Evolutionary conservation across 2,113 vertebrate genomes (phyloP), one percentile per base, ranked within the genome.

Genomic region (Gnathonemus echidnorhynchus): DNA sequence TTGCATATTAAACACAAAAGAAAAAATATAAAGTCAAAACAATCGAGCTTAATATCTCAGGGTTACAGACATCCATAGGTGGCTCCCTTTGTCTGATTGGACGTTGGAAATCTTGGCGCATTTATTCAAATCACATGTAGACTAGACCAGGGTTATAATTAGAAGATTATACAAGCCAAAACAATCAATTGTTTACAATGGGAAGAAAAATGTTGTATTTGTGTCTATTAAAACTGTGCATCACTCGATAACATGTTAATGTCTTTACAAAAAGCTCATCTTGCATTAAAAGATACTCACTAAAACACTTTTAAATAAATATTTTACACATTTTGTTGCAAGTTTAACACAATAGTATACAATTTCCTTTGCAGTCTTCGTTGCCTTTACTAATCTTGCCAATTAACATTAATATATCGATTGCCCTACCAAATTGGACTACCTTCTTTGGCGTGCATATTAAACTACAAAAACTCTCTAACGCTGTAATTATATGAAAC

Each of bases 231-330:
- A 46, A 48, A 46, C 42, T 46, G 39, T 84, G 21, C 83, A 42
- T 80, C 15, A 80, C 35, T 80, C 5, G 27, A 77, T 27, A 70
- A 13, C 66, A 58, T 70, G 74, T 80, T 42, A 80, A 80, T 80
- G 35, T 80, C 35, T 80, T 80, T 80, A 80, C 35, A 80, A 80
- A 80, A 80, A 80, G 35, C 35, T 19, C 31, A 39, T 39, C 74
- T 42, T 42, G 74, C 35, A 80, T 42, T 80, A 42, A 77, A 77
- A 31, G 62, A 80, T 74, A 74, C 5, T 77, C 17, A 35, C 31
- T 80, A 80, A 80, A 80, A 80, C 35, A 80, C 31, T 70, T 83
- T 83, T 83, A 42, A 83, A 83, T 83, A 85, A 85, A n/a, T 85
- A 85, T 48, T 85, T 48, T 85, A 45, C 83, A 48, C 45, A 48